Evolutionary conservation across 2,113 vertebrate genomes (phyloP).

Genomic region (Cranoglanis bouderius): DNA sequence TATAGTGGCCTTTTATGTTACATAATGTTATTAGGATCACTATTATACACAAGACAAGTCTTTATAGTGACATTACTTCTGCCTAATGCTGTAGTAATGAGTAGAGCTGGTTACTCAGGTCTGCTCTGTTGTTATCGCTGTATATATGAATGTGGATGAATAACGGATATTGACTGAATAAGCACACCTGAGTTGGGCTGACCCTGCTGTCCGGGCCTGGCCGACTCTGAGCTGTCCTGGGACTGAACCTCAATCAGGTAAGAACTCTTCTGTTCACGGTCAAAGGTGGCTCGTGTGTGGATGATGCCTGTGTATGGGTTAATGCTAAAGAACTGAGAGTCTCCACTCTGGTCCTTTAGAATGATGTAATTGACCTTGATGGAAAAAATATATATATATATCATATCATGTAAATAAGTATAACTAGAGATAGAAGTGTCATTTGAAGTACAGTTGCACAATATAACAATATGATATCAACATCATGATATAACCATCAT

Average conservation of each 20-base stretch:
- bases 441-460: not conserved
- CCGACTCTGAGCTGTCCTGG: slow-evolving; percentile 82
- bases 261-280: slow-evolving; percentile 85
- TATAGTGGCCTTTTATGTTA: slow-evolving; percentile 7
- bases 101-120: slow-evolving; percentile 32
- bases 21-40: slow-evolving; percentile 16
- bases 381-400: not conserved
- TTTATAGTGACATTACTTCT: slow-evolving; percentile 43
- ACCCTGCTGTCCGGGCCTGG: slow-evolving; percentile 78
- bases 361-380: slow-evolving; percentile 79
- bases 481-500: not conserved
- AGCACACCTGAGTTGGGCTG: slow-evolving; percentile 83
- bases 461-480: not conserved
- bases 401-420: not conserved
- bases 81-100: slow-evolving; percentile 52
- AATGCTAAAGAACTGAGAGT: slow-evolving; percentile 82
- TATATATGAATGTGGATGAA: not conserved
- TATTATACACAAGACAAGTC: slow-evolving; percentile 33
- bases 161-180: not conserved
- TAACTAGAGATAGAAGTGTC: not conserved
- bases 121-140: not conserved
- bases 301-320: slow-evolving; percentile 75
- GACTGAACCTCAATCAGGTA: slow-evolving; percentile 88
- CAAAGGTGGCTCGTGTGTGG: slow-evolving; percentile 76
- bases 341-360: slow-evolving; percentile 80